phyloP scores from a whole-genome alignment of 2,888 invertebrate species.

The Eudasyphora cyanicolor region DNA sequence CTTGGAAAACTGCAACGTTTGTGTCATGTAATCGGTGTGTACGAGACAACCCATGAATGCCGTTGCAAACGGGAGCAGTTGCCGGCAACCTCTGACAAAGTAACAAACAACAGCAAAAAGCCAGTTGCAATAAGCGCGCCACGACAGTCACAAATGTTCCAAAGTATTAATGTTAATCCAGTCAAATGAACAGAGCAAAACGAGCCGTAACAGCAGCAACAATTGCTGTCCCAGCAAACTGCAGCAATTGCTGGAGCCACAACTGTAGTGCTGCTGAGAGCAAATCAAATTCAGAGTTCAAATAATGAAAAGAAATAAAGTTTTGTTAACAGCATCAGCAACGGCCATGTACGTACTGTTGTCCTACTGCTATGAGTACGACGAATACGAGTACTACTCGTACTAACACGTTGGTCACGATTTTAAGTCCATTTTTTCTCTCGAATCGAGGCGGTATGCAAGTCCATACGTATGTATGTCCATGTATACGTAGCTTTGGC shows the following conservation, averaged over 20 bases:
- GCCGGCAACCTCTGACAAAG: constrained; percentile 4
- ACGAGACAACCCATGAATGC: neutral
- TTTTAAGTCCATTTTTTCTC: constrained; percentile 54
- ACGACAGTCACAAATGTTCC: constrained; percentile 8
- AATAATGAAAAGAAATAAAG: constrained; percentile 62
- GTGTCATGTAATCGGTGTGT: constrained; percentile 31
- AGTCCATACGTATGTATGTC: neutral
- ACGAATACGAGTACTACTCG: neutral
- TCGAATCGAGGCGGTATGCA: neutral
- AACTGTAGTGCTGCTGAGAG: constrained; percentile 36
- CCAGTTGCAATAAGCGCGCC: too few relatives aligned
- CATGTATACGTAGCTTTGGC: neutral
- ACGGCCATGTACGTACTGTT: too few relatives aligned
- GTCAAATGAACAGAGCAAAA: constrained; percentile 43
- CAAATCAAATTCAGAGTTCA: constrained; percentile 22
- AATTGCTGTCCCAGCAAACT: constrained; percentile 26
- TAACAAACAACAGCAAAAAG: neutral
- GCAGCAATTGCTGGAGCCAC: constrained; percentile 28
- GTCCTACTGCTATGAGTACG: constrained; percentile 8
- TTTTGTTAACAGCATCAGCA: constrained; percentile 46
- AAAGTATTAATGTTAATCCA: constrained; percentile 43
- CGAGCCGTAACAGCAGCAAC: constrained; percentile 28
- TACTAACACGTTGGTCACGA: constrained; percentile 66
- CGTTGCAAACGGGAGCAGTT: constrained; percentile 56
- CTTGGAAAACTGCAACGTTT: neutral